A percentile compares a stretch with the other conserved stretches of the same genome.
Evolutionary conservation across 2,797 vertebrate species (phyloP).

Genomic region (Cyprinodon diabolis): DNA sequence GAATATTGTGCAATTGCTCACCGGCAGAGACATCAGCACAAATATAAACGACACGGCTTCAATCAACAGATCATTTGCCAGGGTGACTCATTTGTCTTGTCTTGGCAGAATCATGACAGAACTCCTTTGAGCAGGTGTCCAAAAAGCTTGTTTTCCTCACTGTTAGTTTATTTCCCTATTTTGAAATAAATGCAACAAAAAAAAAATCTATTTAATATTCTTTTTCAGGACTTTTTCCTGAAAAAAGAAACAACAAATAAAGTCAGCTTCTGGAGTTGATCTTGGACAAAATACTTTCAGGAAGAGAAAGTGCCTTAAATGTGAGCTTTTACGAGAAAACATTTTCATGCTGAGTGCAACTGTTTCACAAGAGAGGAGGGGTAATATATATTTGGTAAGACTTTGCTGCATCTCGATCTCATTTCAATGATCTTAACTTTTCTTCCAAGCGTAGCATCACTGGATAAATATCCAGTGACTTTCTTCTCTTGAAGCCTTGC

Average conservation of each 20-base stretch:
- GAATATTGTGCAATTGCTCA: constrained; percentile 54
- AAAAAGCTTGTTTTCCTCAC: constrained; percentile 39
- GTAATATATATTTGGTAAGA: constrained; percentile 57
- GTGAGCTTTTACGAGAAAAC: constrained; percentile 62
- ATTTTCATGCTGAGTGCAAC: constrained; percentile 35
- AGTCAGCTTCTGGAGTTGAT: constrained; percentile 57
- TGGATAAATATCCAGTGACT: constrained; percentile 51
- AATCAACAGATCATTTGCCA: constrained; percentile 66
- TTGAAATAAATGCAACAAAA: constrained; percentile 21
- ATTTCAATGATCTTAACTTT: constrained; percentile 54
- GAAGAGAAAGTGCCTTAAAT: constrained; percentile 53
- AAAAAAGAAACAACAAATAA: constrained; percentile 42
- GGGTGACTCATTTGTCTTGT: constrained; percentile 51
- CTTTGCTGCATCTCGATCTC: constrained; percentile 48
- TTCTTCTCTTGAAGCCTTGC: constrained; percentile 52
- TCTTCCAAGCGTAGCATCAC: constrained; percentile 62
- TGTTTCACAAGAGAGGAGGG: constrained; percentile 26
- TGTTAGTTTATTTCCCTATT: constrained; percentile 16
- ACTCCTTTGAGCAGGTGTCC: constrained; percentile 71
- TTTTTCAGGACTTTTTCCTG: constrained; percentile 23
- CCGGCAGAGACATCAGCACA: constrained; percentile 59
- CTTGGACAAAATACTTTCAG: constrained; percentile 57
- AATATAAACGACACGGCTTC: constrained; percentile 69
- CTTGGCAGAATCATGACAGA: constrained; percentile 23
- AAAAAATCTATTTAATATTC: constrained; percentile 8